Base-by-base conservation (phyloP, 2,888 invertebrate genomes). In the Amaurobius ferox region DNA sequence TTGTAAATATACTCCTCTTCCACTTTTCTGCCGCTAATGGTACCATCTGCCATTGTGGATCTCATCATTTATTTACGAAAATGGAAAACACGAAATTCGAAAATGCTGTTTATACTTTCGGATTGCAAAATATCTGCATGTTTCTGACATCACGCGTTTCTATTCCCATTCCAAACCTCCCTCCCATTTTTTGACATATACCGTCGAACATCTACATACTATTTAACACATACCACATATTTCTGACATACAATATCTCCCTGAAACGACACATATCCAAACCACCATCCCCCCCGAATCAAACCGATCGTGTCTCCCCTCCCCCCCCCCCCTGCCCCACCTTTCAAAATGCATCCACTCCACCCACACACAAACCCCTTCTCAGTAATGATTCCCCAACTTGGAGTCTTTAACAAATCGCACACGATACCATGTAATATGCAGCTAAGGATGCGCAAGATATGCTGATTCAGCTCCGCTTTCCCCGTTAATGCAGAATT, bases 401-500 rank as follows among this genome's bases (percentile, higher is more conserved):
- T 28, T 23, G 23, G 67, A 55, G 77, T 72, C 77, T 81, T 77
- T 72, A 72, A 77, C 83, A 85, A 85, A 85, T 85, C 77, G 71
- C 64, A 85, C 83, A 30, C 76, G 68, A 81, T 76, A 72, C 77
- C 62, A 32, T 11, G 44, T 85, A 85, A 85, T 85, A 77, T 77
- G 71, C 72, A 78, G 55, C 64, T 70, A 77, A 83, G 72, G 77
- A 66, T 71, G 64, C 77, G 67, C 77, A 29, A 78, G 83, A 77
- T 85, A 85, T 85, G 83, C 83, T 85, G 83, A 85, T 85, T 85
- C 83, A 40, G 83, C 77, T 30, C 29, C 48, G 40, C 30, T 40
- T 39, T 55, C 48, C 48, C 55, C 55, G 19, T 55, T 68, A 78
- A 78, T 79, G 62, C 80, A 28, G 35, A 70, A 72, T 64, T 64